Base-by-base conservation (phyloP, 2,888 invertebrate species). In the Baccha elongata region DNA sequence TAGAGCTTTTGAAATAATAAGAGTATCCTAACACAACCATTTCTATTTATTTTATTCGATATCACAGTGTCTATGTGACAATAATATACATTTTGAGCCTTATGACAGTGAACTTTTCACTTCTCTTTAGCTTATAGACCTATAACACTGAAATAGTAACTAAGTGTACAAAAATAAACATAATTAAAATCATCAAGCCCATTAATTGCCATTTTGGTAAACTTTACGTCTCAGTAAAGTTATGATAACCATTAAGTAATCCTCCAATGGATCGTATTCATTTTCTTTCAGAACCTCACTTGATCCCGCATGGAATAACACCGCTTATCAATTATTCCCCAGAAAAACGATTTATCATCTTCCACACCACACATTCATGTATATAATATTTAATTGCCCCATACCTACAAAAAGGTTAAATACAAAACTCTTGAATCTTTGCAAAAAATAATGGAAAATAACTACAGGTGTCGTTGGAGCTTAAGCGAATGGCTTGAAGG, bases 291-390 rank as follows among this genome's bases (percentile, higher is more conserved):
- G 37, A 80, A 78, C 83, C 64, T 58, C 29, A 44, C 58, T 78
- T 44, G 67, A 78, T 83, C 68, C 83, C 62, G 35, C 62, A 72
- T 55, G 78, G 73, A 73, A 83, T 72, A 73, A 83, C 72, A 68
- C 72, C 32, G 78, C 83, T 78, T 83, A 83, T 83, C 78, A 83
- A 83, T 83, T 83, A 83, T 83, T 73, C 53, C 55, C 78, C 53
- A 67, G 64, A 60, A 48, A 68, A 83, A 42, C 71, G 64, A 68
- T 83, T 78, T 83, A 83, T 78, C 76, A 81, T 81, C 60, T 71
- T 40, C n/a, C n/a, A n/a, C n/a, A n/a, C n/a, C n/a, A n/a, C n/a
- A 40, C 2, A 58, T 48, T 50, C 64, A 71, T 40, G 32, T 55
- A 19, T 48, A 44, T 46, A 32, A 55, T 21, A 19, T 40, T 26